phyloP scores from a whole-genome alignment of 2,888 invertebrate species.

The Nineta flava region DNA sequence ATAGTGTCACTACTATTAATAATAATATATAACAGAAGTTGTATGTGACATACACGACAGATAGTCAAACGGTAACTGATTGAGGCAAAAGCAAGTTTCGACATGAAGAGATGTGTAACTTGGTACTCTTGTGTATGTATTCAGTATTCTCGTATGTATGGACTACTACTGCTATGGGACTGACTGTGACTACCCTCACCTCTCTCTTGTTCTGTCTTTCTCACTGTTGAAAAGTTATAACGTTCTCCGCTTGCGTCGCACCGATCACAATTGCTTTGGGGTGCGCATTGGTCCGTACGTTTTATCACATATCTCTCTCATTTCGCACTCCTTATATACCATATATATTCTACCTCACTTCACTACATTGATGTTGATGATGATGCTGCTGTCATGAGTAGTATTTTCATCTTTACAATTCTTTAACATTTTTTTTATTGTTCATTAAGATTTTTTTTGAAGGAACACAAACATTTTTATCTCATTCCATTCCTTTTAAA shows the following conservation, averaged over 20 bases:
- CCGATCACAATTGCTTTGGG: neutral
- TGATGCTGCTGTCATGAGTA: neutral
- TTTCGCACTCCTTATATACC: neutral
- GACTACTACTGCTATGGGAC: too few relatives aligned
- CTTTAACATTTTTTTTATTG: conserved; percentile 1
- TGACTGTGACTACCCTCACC: too few relatives aligned
- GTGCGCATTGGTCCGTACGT: conserved; percentile 28
- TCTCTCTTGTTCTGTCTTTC: neutral
- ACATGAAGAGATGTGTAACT: neutral
- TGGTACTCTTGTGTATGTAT: too few relatives aligned
- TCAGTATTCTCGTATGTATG: too few relatives aligned
- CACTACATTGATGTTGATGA: neutral
- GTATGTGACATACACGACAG: neutral
- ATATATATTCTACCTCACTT: neutral
- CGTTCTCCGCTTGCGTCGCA: too few relatives aligned
- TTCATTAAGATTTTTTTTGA: conserved; percentile 2
- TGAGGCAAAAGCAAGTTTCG: conserved; percentile 2
- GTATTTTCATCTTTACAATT: neutral
- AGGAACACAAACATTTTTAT: neutral
- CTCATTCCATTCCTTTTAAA: neutral
- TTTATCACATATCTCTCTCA: conserved; percentile 25
- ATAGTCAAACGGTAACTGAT: neutral
- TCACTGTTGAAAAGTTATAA: neutral
- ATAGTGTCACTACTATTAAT: too few relatives aligned
- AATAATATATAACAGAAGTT: too few relatives aligned